phyloP scores from a whole-genome alignment of 1,140 invertebrate species.

The Seison nebaliae region DNA sequence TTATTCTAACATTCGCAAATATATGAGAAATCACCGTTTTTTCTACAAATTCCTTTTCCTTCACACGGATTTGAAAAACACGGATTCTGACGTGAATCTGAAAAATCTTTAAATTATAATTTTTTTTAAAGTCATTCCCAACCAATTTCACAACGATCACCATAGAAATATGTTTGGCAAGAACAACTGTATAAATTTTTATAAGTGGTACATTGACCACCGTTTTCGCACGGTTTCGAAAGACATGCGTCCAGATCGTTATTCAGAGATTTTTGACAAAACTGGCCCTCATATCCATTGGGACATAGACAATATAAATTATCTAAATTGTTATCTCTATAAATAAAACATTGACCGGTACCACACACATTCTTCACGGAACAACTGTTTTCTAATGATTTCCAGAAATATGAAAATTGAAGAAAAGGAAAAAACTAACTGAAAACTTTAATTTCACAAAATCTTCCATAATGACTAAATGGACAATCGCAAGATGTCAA shows the following conservation, averaged over 20 bases:
- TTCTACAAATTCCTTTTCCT: constrained; percentile 5
- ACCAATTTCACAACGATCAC: constrained; percentile 9
- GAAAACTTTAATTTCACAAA: constrained; percentile 11
- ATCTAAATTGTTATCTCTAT: too few species aligned
- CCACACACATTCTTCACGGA: too few species aligned
- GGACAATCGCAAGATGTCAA: constrained; percentile 3
- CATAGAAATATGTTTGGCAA: too few species aligned
- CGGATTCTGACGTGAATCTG: not conserved
- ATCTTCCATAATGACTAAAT: not conserved
- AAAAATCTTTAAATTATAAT: too few species aligned
- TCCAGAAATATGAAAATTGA: too few species aligned
- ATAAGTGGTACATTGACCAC: not conserved
- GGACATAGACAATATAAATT: constrained; percentile 42
- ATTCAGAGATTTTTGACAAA: constrained; percentile 65
- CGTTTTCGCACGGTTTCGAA: not conserved
- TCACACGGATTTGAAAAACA: constrained; percentile 6
- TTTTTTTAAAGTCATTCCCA: too few species aligned
- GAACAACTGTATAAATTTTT: too few species aligned
- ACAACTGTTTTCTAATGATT: too few species aligned
- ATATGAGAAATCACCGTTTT: too few species aligned
- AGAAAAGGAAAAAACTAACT: too few species aligned
- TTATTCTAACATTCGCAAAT: constrained; percentile 74
- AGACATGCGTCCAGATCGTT: constrained; percentile 36
- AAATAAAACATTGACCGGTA: too few species aligned
- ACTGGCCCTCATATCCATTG: constrained; percentile 71